Conservation (phyloP, 2,113 vertebrate genomes). For the Zosterops pallidus region DNA sequence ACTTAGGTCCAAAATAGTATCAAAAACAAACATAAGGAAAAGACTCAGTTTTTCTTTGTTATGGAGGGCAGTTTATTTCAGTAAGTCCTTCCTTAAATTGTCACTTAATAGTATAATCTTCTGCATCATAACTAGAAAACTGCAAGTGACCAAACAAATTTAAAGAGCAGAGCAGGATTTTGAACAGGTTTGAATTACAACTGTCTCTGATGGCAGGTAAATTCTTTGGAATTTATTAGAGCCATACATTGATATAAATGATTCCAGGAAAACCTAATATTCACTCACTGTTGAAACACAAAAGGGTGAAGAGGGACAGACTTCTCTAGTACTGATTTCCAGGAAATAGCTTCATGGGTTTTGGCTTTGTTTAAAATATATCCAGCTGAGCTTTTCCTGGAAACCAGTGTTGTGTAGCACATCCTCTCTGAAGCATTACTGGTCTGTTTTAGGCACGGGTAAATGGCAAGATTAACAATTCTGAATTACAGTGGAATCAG, state of each 20-base stretch:
- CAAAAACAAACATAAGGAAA: background rate
- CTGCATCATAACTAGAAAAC: background rate
- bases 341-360: background rate
- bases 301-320: background rate
- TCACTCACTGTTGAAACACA: background rate
- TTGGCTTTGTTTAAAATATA: constrained; percentile 34
- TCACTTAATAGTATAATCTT: background rate
- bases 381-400: constrained; percentile 27
- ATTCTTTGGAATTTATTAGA: background rate
- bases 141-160: background rate
- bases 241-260: background rate
- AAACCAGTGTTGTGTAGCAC: constrained; percentile 12
- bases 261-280: background rate
- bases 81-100: background rate
- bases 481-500: background rate
- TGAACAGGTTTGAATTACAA: background rate
- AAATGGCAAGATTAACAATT: background rate
- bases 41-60: background rate
- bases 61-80: background rate
- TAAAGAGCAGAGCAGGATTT: background rate
- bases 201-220: background rate
- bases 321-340: constrained; percentile 10
- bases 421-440: background rate
- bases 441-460: background rate
- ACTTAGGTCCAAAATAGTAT: background rate